Conservation (phyloP, 92 coral and sea anemone species). For the Hydrozoanthus gracilis region DNA sequence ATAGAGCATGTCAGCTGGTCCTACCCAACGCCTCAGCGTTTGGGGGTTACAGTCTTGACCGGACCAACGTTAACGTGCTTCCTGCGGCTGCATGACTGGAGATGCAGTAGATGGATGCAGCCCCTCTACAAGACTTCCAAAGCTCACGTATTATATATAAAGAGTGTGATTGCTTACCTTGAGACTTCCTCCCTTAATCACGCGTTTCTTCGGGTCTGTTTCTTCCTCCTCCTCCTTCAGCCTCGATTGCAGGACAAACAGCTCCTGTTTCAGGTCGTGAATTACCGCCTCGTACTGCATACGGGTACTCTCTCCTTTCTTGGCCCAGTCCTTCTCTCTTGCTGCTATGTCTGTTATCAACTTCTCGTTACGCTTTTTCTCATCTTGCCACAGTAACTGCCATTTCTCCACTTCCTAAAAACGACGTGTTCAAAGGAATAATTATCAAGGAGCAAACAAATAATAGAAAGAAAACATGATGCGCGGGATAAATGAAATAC, state of each 20-base stretch:
- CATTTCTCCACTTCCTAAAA: conserved; percentile 76
- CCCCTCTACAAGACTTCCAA: no score
- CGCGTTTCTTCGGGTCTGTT: conserved; percentile 76
- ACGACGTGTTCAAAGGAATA: no score
- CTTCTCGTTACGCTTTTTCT: conserved; percentile 86
- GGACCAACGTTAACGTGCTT: no score
- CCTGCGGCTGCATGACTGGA: no score
- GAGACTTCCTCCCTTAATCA: conserved; percentile 78
- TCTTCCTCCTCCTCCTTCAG: conserved; percentile 76
- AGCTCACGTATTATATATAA: no score
- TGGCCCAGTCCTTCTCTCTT: conserved; percentile 87
- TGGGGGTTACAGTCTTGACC: no score
- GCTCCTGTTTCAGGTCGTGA: conserved; percentile 91
- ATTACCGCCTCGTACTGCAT: conserved; percentile 86
- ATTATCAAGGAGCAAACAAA: no score
- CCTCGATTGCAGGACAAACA: conserved; percentile 84
- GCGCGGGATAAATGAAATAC: no score
- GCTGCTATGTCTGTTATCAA: conserved; percentile 82
- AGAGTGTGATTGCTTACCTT: conserved; percentile 61
- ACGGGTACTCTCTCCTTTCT: conserved; percentile 77
- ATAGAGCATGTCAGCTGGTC: no score
- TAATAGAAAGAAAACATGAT: no score
- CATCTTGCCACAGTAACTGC: conserved; percentile 97
- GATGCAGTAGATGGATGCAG: no score
- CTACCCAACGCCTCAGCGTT: no score